These are phyloP conservation scores for Staurois parvus DNA, from an alignment of 2,797 vertebrate genomes.

Conservation along the genomic window DNA sequence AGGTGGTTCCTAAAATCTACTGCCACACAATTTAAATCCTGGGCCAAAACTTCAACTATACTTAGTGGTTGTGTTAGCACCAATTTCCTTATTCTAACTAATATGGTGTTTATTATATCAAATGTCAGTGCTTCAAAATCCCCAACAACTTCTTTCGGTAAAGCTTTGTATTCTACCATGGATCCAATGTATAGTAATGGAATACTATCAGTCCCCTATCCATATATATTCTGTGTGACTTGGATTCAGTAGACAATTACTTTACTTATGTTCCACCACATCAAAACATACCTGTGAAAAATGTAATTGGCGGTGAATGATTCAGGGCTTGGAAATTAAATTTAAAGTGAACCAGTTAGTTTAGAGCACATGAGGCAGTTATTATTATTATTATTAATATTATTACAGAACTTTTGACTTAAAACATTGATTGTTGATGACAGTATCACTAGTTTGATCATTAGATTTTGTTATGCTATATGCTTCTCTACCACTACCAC, in stretches of 20 bases:
- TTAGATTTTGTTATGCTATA: too few relatives aligned
- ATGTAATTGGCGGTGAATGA: constrained; percentile 35
- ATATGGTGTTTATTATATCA: constrained; percentile 8
- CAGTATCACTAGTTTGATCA: too few relatives aligned
- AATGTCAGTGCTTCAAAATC: not conserved
- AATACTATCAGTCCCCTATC: constrained; percentile 60
- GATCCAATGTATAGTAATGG: constrained; percentile 18
- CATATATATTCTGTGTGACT: constrained; percentile 64
- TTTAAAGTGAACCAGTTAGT: not conserved
- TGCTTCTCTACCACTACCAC: too few relatives aligned
- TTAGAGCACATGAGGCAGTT: too few relatives aligned
- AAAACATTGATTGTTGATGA: too few relatives aligned
- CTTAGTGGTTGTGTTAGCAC: not conserved
- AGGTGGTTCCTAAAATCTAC: constrained; percentile 8
- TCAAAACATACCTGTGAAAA: constrained; percentile 27
- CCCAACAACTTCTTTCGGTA: not conserved
- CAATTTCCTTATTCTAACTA: constrained; percentile 30
- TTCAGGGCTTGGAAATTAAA: constrained; percentile 3
- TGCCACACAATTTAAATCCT: not conserved
- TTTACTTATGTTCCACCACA: constrained; percentile 62
- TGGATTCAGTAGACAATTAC: constrained; percentile 49
- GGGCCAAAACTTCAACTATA: constrained; percentile 16
- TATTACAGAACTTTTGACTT: too few relatives aligned
- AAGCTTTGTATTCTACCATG: constrained; percentile 30
- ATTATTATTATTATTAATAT: too few relatives aligned